Base-by-base conservation (phyloP, 2,797 vertebrate genomes). In the Pipistrellus pygmaeus region DNA sequence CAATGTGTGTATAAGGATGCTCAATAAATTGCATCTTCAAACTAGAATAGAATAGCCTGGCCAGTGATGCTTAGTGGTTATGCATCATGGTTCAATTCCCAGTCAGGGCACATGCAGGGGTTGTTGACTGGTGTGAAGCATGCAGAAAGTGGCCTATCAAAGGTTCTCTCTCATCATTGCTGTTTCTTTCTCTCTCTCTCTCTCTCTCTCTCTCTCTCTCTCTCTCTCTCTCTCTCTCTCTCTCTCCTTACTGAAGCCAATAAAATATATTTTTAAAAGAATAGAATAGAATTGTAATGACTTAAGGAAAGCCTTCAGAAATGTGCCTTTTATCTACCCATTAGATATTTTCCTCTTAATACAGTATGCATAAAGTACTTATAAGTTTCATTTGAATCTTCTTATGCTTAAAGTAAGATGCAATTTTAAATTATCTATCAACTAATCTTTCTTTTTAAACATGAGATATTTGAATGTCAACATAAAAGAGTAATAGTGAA, bases 361-460 rank as follows among this genome's bases (percentile, higher is more conserved):
- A 88, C 12, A 88, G 66, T 93, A 91, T 94, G 80, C 32, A 91
- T 89, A 95, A 97, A 91, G 62, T 86, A 69, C 48, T 78, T 81
- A 77, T 35, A 84, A 91, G 80, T 91, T 94, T 92, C 87, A 92
- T 95, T 95, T 91, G 89, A 97, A 81, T 96, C 84, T 95, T 86
- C 83, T 96, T 92, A 95, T 9, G 90, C 86, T 97, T 95, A 95
- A 81, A 95, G 78, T 89, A 91, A 91, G 92, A 93, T 95, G 38
- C 48, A 96, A 96, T 95, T 97, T 95, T 89, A 94, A 95, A 93
- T 94, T 80, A 87, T 93, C 88, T 96, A 95, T 95, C 91, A 95
- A 85, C 86, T 95, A 95, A 96, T 96, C 86, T 93, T 96, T 96
- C 91, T 95, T 60, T 96, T 95, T 95, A 97, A 97, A 94, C 90